Percentiles rank a stretch among this genome's conserved stretches.
phyloP scores from a whole-genome alignment of 92 coral and sea anemone genomes.

The Epizoanthus scotinus region DNA sequence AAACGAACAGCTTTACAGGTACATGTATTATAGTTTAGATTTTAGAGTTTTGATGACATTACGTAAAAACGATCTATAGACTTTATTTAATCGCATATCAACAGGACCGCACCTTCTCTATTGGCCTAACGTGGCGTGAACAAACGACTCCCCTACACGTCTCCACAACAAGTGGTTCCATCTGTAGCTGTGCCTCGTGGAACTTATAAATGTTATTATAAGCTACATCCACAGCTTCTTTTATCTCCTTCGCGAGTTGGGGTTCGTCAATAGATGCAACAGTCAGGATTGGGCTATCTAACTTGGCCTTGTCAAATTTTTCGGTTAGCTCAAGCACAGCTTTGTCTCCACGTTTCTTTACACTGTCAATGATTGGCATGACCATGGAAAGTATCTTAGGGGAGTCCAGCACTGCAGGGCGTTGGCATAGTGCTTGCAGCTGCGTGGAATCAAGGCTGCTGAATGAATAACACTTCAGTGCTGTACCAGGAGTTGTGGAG shows the following conservation, averaged over 20 bases:
- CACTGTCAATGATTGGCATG: constrained; percentile 42
- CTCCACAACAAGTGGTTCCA: constrained; percentile 51
- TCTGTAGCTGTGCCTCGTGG: constrained; percentile 52
- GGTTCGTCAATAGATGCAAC: constrained; percentile 17
- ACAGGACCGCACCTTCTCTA: constrained; percentile 39
- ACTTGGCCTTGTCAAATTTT: constrained; percentile 56
- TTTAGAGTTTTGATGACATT: no score
- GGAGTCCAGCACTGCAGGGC: constrained; percentile 53
- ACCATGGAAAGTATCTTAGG: constrained; percentile 52
- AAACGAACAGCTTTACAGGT: no score
- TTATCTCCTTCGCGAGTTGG: constrained; percentile 19
- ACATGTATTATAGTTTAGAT: no score
- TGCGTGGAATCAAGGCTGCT: constrained; percentile 25
- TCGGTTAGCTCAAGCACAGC: constrained; percentile 54
- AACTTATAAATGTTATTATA: constrained; percentile 55
- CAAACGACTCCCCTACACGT: constrained; percentile 59
- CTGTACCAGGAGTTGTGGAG: background rate
- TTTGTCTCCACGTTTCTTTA: constrained; percentile 44
- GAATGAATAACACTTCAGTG: constrained; percentile 31
- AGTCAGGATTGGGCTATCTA: constrained; percentile 40
- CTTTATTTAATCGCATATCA: no score
- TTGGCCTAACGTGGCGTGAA: constrained; percentile 57
- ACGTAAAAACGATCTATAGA: no score
- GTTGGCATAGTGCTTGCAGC: constrained; percentile 48
- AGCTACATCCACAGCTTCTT: constrained; percentile 48